Evolutionary conservation across 2,888 invertebrate genomes (phyloP).

Genomic region (Ametastegia equiseti): DNA sequence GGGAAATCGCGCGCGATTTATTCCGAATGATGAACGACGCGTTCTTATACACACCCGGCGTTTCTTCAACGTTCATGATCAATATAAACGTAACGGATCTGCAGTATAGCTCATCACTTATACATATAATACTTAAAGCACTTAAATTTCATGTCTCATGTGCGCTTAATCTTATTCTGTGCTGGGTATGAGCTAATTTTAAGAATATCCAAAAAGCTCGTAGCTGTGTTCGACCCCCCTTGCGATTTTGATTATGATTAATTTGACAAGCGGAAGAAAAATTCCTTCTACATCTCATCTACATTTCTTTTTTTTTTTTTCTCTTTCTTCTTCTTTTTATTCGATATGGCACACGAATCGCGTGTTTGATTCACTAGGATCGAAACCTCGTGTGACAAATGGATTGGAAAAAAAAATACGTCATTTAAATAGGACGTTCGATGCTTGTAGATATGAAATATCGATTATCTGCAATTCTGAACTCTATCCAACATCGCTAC

Average conservation of each 20-base stretch:
- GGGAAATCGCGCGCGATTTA: background rate
- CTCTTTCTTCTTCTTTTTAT: background rate
- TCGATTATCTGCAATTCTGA: background rate
- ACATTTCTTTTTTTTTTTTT: background rate
- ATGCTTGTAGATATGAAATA: slow-evolving; percentile 6
- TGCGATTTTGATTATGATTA: background rate
- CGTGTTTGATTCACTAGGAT: background rate
- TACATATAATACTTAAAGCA: background rate
- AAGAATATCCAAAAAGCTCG: background rate
- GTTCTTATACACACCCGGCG: background rate
- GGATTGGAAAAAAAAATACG: background rate
- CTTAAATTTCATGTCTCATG: no score
- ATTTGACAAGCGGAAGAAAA: background rate
- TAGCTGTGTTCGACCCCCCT: background rate
- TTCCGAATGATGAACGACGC: slow-evolving; percentile 17
- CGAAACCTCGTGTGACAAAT: background rate
- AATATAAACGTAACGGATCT: background rate
- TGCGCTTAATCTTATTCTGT: no score
- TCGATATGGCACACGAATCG: background rate
- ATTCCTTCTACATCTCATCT: background rate
- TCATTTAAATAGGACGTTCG: background rate
- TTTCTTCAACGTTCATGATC: background rate
- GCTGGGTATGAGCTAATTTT: no score
- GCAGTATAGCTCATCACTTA: background rate
- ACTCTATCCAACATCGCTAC: background rate